Evolutionary conservation across 2,113 vertebrate genomes (phyloP).

Genomic region (Pao palembangensis): DNA sequence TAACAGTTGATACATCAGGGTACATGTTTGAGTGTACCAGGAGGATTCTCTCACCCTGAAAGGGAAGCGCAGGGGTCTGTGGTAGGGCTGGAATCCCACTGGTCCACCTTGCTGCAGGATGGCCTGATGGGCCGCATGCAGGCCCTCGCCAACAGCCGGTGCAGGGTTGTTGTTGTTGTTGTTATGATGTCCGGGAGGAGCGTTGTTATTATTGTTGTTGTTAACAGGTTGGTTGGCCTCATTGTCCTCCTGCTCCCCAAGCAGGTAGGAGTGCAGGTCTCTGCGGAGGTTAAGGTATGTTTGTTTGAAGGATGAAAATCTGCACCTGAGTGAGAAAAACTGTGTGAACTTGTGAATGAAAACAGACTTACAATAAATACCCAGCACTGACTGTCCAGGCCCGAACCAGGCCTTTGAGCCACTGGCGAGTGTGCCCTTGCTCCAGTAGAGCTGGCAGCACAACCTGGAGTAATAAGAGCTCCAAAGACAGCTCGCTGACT

Average conservation of each 20-base stretch:
- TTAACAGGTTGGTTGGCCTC: constrained; percentile 90
- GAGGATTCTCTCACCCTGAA: constrained; percentile 79
- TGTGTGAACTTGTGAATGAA: background rate
- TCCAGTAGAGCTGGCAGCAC: constrained; percentile 96
- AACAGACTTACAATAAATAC: constrained; percentile 85
- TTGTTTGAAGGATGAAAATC: background rate
- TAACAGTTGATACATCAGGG: background rate
- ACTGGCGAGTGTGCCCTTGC: constrained; percentile 96
- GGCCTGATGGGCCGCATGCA: constrained; percentile 97
- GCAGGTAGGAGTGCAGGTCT: constrained; percentile 95
- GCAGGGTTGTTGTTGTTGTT: constrained; percentile 91
- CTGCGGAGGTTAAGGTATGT: constrained; percentile 57
- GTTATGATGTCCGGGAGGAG: constrained; percentile 76
- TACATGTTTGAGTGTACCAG: background rate
- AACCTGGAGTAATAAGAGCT: constrained; percentile 96
- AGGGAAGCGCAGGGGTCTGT: constrained; percentile 88
- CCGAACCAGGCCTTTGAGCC: constrained; percentile 95
- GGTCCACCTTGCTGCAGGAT: constrained; percentile 97
- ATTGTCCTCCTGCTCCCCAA: constrained; percentile 95
- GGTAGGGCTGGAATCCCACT: constrained; percentile 97
- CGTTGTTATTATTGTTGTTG: constrained; percentile 84
- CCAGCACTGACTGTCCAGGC: constrained; percentile 97
- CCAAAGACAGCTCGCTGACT: constrained; percentile 95
- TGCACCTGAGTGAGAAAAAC: too few species aligned
- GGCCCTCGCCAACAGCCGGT: constrained; percentile 91